Evolutionary conservation across 2,888 invertebrate species (phyloP).

Genomic region (Taphrorychus bicolor): DNA sequence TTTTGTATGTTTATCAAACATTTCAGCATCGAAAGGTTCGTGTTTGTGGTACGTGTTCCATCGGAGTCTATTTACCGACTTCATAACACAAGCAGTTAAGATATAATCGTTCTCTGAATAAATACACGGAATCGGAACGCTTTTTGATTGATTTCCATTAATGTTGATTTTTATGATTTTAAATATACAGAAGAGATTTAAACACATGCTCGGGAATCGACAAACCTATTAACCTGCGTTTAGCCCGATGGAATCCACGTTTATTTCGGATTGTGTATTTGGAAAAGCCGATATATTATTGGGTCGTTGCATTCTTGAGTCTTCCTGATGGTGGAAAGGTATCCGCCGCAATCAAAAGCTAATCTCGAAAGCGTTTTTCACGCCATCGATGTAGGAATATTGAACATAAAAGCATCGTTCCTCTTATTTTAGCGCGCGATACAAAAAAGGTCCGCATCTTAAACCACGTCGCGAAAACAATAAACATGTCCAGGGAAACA

Average conservation of each 20-base stretch:
- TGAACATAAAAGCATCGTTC: conserved; percentile 35
- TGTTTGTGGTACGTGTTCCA: conserved; percentile 58
- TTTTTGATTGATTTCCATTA: conserved; percentile 43
- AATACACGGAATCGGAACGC: conserved; percentile 50
- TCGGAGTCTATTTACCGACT: conserved; percentile 56
- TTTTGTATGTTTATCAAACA: conserved; percentile 59
- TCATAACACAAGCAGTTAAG: conserved; percentile 55
- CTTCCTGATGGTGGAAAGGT: background rate
- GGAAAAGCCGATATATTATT: background rate
- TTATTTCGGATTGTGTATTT: conserved; percentile 1
- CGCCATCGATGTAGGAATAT: conserved; percentile 28
- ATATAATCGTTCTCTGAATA: conserved; percentile 57
- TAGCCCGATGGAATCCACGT: background rate
- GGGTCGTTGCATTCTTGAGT: background rate
- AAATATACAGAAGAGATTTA: conserved; percentile 39
- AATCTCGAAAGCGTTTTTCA: conserved; percentile 1
- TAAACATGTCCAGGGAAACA: conserved; percentile 57
- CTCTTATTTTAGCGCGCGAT: conserved; percentile 38
- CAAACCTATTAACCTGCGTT: conserved; percentile 2
- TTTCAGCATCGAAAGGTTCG: conserved; percentile 56
- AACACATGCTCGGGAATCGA: conserved; percentile 24
- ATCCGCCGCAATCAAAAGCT: background rate
- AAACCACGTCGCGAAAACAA: conserved; percentile 46
- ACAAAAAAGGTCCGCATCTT: conserved; percentile 47
- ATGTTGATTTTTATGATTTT: conserved; percentile 44